phyloP scores from a whole-genome alignment of 1,140 invertebrate genomes.

The Drosophila lacteicornis region DNA sequence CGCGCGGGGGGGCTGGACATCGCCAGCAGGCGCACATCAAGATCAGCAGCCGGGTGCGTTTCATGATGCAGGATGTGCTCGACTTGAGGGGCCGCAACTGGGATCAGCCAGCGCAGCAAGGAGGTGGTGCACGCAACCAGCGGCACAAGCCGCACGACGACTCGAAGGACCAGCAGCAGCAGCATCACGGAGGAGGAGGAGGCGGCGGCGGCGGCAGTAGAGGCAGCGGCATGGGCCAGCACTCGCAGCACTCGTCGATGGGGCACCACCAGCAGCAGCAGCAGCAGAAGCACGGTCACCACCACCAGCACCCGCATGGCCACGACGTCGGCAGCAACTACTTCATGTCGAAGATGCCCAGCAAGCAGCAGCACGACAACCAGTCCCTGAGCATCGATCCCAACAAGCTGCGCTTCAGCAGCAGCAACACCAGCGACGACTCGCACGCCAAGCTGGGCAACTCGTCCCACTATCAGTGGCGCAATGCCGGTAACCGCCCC shows the following conservation, averaged over 20 bases:
- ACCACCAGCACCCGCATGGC: constrained; percentile 22
- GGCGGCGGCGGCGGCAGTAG: constrained; percentile 4
- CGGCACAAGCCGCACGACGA: constrained; percentile 61
- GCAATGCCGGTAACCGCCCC: constrained; percentile 62
- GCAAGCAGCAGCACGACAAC: constrained; percentile 74
- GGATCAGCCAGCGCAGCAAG: constrained; percentile 83
- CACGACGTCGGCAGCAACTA: constrained; percentile 59
- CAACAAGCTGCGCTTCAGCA: constrained; percentile 75
- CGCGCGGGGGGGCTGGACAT: constrained; percentile 39
- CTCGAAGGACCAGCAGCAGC: constrained; percentile 47
- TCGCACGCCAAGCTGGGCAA: constrained; percentile 69
- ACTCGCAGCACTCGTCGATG: constrained; percentile 16
- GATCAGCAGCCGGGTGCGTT: constrained; percentile 80
- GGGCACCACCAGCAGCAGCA: constrained; percentile 47
- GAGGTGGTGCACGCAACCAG: constrained; percentile 18
- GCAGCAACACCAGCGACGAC: constrained; percentile 56
- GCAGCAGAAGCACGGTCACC: constrained; percentile 53
- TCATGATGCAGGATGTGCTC: constrained; percentile 95
- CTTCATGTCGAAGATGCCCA: constrained; percentile 68
- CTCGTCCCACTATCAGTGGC: constrained; percentile 69
- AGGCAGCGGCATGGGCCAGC: constrained; percentile 27
- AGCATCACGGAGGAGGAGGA: constrained; percentile 29
- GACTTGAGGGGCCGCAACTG: constrained; percentile 93
- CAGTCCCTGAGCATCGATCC: constrained; percentile 73
- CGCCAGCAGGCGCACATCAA: constrained; percentile 56